Evolutionary conservation across 2,113 vertebrate species (phyloP).

Genomic region (Tapirus terrestris): DNA sequence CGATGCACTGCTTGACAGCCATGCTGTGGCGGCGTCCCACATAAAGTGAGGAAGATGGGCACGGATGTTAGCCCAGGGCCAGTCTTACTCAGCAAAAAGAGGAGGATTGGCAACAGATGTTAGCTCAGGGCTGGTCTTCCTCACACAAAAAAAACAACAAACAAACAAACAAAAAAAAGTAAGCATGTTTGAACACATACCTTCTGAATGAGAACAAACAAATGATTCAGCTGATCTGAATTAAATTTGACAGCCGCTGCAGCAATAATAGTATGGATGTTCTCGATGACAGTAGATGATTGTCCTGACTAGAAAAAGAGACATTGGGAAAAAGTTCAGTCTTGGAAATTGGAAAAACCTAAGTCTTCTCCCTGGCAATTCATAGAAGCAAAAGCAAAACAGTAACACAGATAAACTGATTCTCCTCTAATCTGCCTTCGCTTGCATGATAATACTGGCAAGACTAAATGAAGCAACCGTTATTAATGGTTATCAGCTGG

Average conservation of each 20-base stretch:
- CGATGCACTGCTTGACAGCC: no score
- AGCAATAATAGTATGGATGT: slow-evolving; percentile 98
- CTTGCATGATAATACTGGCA: neutral
- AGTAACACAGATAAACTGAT: neutral
- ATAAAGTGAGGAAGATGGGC: no score
- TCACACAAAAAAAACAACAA: no score
- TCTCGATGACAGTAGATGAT: slow-evolving; percentile 99
- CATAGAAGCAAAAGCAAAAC: neutral
- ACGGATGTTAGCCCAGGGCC: no score
- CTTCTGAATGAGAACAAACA: slow-evolving; percentile 99
- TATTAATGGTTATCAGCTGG: neutral
- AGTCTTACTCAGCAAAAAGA: no score
- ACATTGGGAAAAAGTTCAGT: neutral
- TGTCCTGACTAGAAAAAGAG: slow-evolving; percentile 92
- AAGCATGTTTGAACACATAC: slow-evolving; percentile 80
- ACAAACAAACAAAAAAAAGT: no score
- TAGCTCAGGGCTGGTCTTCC: no score
- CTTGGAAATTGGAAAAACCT: neutral
- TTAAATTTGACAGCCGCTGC: slow-evolving; percentile 98
- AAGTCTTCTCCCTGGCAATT: neutral
- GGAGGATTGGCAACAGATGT: no score
- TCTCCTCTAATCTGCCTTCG: neutral
- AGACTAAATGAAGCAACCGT: neutral
- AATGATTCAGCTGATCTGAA: slow-evolving; percentile 97
- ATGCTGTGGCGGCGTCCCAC: no score